Evolutionary conservation across 2,888 invertebrate genomes (phyloP), one percentile per base, ranked within the genome.

Genomic region (Eilema sororculum): DNA sequence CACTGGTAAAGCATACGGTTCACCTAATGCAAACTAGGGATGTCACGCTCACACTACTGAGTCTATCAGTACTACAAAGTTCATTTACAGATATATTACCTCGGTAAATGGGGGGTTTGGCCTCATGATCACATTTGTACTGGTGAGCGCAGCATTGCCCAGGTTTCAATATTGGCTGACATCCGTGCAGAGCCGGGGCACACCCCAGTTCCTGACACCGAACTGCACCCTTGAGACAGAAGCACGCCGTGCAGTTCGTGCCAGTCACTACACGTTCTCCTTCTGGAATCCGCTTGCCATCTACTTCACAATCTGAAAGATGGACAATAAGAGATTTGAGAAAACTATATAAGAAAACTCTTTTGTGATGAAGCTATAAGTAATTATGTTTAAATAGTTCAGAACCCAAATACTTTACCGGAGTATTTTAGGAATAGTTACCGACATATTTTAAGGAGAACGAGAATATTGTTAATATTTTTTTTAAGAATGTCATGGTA

Each of bases 121-220:
- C 20, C 28, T 78, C 71, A 52, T 88, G 90, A 22, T 97, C 96
- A 87, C 98, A 98, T 83, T 97, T 97, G 89, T 98, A 98, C 86
- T 97, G 97, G 65, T 97, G 97, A 16, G 98, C 98, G 86, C 98
- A 98, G 90, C 98, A 98, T 86, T 98, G 97, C 2, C 98, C 98
- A 57, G 96, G 95, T 65, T 96, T 96, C 67, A 97, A 96, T 65
- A 98, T 96, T 0, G 98, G 98, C 65, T 93, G 95, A 89, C 98
- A 98, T 65, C 97, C 97, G 76, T 96, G 96, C 71, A 98, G 94
- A 0, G 97, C 96, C 1, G 97, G 97, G 1, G 98, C 97, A 85
- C 98, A 98, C 25, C 97, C 96, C 71, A 98, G 95, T 6, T 97
- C 97, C 77, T 97, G 97, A 89, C 98, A 98, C 60, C 97, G 96